Percentiles rank a stretch among this genome's conserved stretches.
These are phyloP conservation scores for Entelurus aequoreus DNA, from an alignment of 2,113 vertebrate genomes.

Conservation along the genomic window DNA sequence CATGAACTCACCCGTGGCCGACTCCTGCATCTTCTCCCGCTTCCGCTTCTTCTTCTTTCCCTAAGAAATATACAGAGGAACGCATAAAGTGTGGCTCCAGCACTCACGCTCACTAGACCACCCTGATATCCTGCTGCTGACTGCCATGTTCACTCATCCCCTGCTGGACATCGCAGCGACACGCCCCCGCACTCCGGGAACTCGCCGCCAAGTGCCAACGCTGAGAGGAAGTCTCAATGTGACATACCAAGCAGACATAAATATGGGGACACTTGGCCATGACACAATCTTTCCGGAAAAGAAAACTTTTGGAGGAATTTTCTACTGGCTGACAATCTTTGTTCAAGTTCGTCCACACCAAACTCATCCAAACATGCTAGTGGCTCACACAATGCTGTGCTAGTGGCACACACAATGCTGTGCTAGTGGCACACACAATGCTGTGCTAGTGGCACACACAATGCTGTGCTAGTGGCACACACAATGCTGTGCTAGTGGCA, in stretches of 20 bases:
- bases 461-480: too few relatives aligned
- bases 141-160: conserved; percentile 72
- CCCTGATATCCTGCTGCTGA: conserved; percentile 66
- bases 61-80: conserved; percentile 78
- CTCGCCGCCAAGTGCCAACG: conserved; percentile 36
- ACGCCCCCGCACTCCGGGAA: conserved; percentile 47
- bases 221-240: conserved; percentile 38
- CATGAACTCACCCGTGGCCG: conserved; percentile 82
- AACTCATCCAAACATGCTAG: too few relatives aligned
- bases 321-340: too few relatives aligned
- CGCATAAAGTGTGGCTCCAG: conserved; percentile 75
- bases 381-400: too few relatives aligned
- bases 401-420: too few relatives aligned
- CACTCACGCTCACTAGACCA: conserved; percentile 75
- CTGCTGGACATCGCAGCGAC: conserved; percentile 61
- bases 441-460: too few relatives aligned
- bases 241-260: background rate
- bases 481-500: too few relatives aligned
- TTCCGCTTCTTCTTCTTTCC: conserved; percentile 99
- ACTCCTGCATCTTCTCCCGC: conserved; percentile 98
- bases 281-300: too few relatives aligned
- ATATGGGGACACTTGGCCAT: background rate
- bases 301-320: too few relatives aligned
- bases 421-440: too few relatives aligned
- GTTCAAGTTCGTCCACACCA: too few relatives aligned